phyloP scores from a whole-genome alignment of 2,797 vertebrate genomes.

The Todus mexicanus region DNA sequence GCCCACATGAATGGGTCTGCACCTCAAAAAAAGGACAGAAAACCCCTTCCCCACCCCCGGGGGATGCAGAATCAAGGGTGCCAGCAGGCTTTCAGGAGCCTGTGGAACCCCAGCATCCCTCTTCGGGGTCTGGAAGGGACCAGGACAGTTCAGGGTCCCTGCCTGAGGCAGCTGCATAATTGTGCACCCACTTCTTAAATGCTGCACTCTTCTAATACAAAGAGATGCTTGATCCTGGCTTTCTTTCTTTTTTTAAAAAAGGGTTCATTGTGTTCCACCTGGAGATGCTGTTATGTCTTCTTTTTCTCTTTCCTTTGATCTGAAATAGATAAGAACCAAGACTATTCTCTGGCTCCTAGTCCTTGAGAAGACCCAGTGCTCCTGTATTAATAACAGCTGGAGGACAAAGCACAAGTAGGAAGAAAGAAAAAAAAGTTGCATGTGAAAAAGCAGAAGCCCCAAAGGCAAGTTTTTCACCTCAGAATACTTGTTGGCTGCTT shows the following conservation, averaged over 20 bases:
- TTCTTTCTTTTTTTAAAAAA: neutral
- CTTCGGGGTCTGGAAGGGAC: neutral
- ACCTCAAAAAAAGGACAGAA: neutral
- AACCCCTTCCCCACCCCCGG: no score
- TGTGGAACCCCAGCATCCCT: accelerated
- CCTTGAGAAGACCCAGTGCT: neutral
- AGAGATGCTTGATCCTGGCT: neutral
- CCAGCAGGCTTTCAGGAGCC: neutral
- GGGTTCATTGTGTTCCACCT: neutral
- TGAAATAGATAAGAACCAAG: neutral
- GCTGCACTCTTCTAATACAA: neutral
- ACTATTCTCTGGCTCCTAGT: neutral
- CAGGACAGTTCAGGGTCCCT: neutral
- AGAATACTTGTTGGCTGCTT: neutral
- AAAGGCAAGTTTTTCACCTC: neutral
- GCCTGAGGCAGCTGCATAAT: no score
- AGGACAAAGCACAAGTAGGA: neutral
- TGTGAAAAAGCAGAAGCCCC: neutral
- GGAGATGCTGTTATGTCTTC: neutral
- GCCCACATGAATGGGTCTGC: accelerated
- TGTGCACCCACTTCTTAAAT: neutral
- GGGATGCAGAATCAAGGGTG: neutral
- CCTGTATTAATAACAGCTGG: neutral
- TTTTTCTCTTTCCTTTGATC: neutral
- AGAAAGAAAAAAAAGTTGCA: neutral